Evolutionary conservation across 2,888 invertebrate species (phyloP), one percentile per base, ranked within the genome.

Genomic region (Xanthorhoe designata): DNA sequence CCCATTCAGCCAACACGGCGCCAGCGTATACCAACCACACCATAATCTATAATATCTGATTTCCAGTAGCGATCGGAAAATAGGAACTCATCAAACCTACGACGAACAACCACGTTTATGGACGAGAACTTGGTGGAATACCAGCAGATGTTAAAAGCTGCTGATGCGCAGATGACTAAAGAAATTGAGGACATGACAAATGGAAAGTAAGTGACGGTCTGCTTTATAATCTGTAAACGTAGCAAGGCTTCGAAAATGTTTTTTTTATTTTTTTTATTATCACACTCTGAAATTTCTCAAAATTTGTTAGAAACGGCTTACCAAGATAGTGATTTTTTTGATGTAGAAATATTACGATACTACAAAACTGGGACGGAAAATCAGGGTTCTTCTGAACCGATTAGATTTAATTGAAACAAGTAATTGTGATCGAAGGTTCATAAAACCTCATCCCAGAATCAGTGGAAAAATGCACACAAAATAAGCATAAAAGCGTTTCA

Each of bases 161-260:
- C 96, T 7, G 93, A 97, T 80, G 94, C 95, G 8, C 96, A 96
- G 81, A 97, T 98, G 96, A 95, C 96, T 59, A 94, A 96, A 42
- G 96, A 97, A 73, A 96, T 98, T 71, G 96, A 97, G 74, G 95
- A 96, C 74, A 97, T 98, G 96, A 96, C 97, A n/a, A 95, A 97
- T 70, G 96, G 97, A 66, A 97, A 97, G 92, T 93, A 80, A 74
- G 89, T 84, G 3, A 13, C 13, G 13, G 13, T 13, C 35, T 35
- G 10, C 10, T 2, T 13, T 10, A 42, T 42, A 13, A 42, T 32
- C 24, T 24, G 2, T 24, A 5, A 24, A 24, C 32, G 32, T 32
- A 32, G 32, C 6, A 32, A 32, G 5, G 32, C 32, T 32, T 7
- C 0, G 32, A 32, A 32, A 7, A 32, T 32, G 32, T 6, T 32